phyloP scores from a whole-genome alignment of 2,113 vertebrate species.

The Rousettus leschenaultii region DNA sequence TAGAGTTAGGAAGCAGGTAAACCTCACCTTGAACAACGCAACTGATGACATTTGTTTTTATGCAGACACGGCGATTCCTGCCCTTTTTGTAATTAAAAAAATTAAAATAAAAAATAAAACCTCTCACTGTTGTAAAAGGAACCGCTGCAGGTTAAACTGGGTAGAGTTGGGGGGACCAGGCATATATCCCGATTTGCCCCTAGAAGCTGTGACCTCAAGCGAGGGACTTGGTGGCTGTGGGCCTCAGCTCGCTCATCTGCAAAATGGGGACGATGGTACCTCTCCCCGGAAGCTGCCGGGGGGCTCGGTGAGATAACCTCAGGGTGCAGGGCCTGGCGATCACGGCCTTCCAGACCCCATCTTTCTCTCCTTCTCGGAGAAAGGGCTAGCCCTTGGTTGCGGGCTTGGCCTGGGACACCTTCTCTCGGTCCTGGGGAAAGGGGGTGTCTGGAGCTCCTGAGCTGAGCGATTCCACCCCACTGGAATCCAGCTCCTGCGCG shows the following conservation, averaged over 20 bases:
- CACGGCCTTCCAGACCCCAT: no score
- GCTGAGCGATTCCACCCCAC: background rate
- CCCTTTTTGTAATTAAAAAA: no score
- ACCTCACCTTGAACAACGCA: background rate
- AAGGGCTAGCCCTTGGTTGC: background rate
- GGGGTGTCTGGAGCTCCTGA: background rate
- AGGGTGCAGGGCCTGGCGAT: background rate
- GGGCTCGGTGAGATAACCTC: background rate
- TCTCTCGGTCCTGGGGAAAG: background rate
- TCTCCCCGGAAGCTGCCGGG: background rate
- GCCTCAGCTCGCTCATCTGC: background rate
- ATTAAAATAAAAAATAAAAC: no score
- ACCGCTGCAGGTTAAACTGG: background rate
- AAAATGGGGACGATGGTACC: background rate
- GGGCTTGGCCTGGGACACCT: background rate
- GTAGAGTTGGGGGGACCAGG: no score
- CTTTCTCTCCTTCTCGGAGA: background rate
- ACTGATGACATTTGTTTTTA: background rate
- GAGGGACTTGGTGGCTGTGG: background rate
- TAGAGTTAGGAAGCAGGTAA: background rate
- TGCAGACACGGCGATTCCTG: background rate
- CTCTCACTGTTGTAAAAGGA: accelerated
- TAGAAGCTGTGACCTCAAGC: background rate
- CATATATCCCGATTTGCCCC: background rate
- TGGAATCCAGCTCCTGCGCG: no score